Conservation (phyloP, 2,113 vertebrate species). For the Phylloscopus whistleri region DNA sequence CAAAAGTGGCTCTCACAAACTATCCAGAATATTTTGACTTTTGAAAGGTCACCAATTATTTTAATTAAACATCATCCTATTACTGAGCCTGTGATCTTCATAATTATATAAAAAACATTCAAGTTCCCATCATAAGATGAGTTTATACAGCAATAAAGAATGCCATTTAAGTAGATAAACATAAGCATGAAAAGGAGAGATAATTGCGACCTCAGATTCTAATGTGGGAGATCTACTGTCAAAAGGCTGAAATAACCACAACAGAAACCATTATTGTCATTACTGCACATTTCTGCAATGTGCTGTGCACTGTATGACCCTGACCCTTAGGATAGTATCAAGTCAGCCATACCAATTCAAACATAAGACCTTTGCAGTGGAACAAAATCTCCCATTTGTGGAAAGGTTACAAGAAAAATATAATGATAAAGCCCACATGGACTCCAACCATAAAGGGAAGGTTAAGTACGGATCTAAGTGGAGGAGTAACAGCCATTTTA, state of each 20-base stretch:
- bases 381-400: constrained; percentile 37
- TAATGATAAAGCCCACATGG: neutral
- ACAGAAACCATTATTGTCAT: neutral
- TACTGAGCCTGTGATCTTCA: neutral
- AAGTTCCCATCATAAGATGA: neutral
- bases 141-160: neutral
- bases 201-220: neutral
- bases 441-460: neutral
- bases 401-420: constrained; percentile 33
- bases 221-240: neutral
- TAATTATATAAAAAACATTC: neutral
- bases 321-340: neutral
- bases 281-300: neutral
- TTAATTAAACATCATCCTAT: neutral
- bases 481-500: neutral
- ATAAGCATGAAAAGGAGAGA: neutral
- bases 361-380: neutral
- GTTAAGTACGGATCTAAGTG: neutral
- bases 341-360: neutral
- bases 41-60: neutral
- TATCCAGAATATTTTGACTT: neutral
- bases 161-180: neutral
- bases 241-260: constrained; percentile 1
- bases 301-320: neutral
- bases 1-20: neutral